phyloP scores from a whole-genome alignment of 2,797 vertebrate genomes.

The Gastrophryne carolinensis region DNA sequence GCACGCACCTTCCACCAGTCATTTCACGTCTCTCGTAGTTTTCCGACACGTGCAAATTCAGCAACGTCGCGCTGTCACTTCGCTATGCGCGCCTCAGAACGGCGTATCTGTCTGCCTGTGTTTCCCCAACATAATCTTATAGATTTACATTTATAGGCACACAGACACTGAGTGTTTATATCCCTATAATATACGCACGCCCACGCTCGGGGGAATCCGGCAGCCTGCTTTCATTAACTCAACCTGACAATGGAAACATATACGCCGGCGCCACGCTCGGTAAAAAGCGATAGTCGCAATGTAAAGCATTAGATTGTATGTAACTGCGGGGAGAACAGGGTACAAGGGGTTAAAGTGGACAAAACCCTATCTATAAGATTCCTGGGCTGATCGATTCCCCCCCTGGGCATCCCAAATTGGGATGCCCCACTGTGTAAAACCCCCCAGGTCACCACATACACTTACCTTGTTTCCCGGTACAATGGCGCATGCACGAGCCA shows the following conservation, averaged over 20 bases:
- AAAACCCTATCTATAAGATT: too few relatives aligned
- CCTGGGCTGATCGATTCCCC: too few relatives aligned
- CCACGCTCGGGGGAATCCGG: slow-evolving; percentile 60
- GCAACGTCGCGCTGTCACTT: slow-evolving; percentile 65
- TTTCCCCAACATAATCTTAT: slow-evolving; percentile 73
- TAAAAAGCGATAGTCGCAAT: too few relatives aligned
- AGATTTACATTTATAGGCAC: slow-evolving; percentile 59
- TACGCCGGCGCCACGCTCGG: slow-evolving; percentile 28
- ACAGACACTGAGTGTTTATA: slow-evolving; percentile 60
- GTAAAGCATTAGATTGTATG: too few relatives aligned
- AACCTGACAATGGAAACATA: slow-evolving; percentile 61
- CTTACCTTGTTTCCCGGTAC: too few relatives aligned
- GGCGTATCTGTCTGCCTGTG: slow-evolving; percentile 79
- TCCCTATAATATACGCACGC: slow-evolving; percentile 69
- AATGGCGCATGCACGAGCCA: too few relatives aligned
- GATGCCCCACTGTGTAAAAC: too few relatives aligned
- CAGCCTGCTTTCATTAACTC: slow-evolving; percentile 59
- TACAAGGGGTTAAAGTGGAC: too few relatives aligned
- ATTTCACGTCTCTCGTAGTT: slow-evolving; percentile 65
- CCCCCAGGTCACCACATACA: too few relatives aligned
- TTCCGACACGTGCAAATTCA: slow-evolving; percentile 63
- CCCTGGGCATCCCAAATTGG: too few relatives aligned
- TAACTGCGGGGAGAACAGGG: too few relatives aligned
- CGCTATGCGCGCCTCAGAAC: slow-evolving; percentile 70
- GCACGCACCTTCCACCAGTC: slow-evolving; percentile 57